Conservation (phyloP, 2,888 invertebrate genomes). For the Clanis bilineata region DNA sequence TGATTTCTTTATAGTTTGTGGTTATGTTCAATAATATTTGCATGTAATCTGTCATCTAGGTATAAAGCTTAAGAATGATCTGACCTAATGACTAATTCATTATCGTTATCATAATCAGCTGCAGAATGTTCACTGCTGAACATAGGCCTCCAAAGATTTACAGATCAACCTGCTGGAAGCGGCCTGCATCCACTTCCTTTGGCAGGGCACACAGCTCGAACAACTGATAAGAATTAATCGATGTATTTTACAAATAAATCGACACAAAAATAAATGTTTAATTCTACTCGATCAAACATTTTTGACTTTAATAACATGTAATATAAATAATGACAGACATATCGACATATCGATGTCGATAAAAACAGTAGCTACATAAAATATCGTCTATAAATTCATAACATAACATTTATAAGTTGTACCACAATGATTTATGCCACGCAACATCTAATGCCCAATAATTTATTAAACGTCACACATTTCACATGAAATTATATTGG, state of each 20-base stretch:
- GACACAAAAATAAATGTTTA: neutral
- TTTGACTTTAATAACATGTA: neutral
- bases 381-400: constrained; percentile 20
- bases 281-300: neutral
- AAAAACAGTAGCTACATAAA: constrained; percentile 17
- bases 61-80: no score
- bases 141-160: no score
- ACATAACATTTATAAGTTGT: constrained; percentile 28
- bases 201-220: no score
- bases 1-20: no score
- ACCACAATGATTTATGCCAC: constrained; percentile 41
- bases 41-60: no score
- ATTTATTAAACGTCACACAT: constrained; percentile 62
- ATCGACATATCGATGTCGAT: constrained; percentile 38
- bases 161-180: no score
- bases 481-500: constrained; percentile 61
- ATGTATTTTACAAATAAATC: neutral
- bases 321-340: constrained; percentile 29
- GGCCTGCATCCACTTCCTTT: no score
- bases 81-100: no score
- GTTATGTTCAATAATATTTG: no score
- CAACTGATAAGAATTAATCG: no score
- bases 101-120: no score
- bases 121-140: no score
- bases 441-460: constrained; percentile 43